These are phyloP conservation scores for Drosophila pandora DNA, from an alignment of 1,140 invertebrate genomes.

Conservation along the genomic window DNA sequence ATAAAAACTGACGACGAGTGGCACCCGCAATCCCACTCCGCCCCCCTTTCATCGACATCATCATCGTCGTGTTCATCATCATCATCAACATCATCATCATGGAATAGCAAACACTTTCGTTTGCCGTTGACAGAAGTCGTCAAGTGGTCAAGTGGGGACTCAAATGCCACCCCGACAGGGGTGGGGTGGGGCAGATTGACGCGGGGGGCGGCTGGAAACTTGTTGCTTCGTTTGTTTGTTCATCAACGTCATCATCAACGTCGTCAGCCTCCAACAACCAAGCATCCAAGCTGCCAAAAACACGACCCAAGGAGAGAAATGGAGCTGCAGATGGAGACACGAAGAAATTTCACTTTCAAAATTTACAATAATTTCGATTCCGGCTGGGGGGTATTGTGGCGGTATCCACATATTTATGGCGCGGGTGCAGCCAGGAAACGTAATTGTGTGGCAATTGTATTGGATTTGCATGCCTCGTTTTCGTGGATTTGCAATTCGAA, in stretches of 20 bases:
- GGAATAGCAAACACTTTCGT: slow-evolving; percentile 37
- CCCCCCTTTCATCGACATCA: slow-evolving; percentile 20
- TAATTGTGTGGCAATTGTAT: slow-evolving; percentile 46
- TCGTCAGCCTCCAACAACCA: slow-evolving; percentile 16
- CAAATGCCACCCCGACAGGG: not conserved
- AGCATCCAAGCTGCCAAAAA: slow-evolving; percentile 2
- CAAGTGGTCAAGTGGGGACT: slow-evolving; percentile 44
- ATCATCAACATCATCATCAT: slow-evolving; percentile 12
- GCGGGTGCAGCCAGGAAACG: slow-evolving; percentile 51
- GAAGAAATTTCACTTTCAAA: slow-evolving; percentile 53
- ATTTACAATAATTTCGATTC: slow-evolving; percentile 42
- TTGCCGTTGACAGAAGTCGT: slow-evolving; percentile 50
- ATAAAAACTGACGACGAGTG: slow-evolving; percentile 44
- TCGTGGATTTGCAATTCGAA: slow-evolving; percentile 26
- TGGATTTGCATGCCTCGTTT: slow-evolving; percentile 36
- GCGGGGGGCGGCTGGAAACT: slow-evolving; percentile 26
- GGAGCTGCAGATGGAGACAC: slow-evolving; percentile 11
- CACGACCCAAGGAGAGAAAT: not conserved
- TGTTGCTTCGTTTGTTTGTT: slow-evolving; percentile 50
- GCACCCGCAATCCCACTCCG: slow-evolving; percentile 37
- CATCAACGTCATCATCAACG: slow-evolving; percentile 48
- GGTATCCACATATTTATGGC: slow-evolving; percentile 38
- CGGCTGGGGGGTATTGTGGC: slow-evolving; percentile 3
- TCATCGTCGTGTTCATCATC: slow-evolving; percentile 5
- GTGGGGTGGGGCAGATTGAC: slow-evolving; percentile 5